Percentiles rank a stretch among this genome's conserved stretches.
phyloP scores from a whole-genome alignment of 2,888 invertebrate genomes.

The Aethes cnicana region DNA sequence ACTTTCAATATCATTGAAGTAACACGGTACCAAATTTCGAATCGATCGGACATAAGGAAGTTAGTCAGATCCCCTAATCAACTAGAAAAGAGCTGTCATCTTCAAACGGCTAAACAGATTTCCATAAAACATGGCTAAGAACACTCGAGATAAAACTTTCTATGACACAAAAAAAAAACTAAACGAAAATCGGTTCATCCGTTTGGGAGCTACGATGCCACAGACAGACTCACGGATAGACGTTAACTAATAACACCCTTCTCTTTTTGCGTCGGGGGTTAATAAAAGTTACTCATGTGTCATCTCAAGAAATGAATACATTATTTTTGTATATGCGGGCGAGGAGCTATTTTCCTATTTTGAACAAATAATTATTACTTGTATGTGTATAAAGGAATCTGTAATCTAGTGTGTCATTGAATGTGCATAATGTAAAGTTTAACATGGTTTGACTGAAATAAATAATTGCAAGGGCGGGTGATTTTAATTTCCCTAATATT shows the following conservation, averaged over 20 bases:
- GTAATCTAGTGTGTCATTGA: conserved; percentile 34
- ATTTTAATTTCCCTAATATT: conserved; percentile 6
- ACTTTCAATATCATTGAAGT: too few species aligned
- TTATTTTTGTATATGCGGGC: conserved; percentile 21
- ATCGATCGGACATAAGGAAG: too few species aligned
- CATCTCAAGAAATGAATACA: conserved; percentile 3
- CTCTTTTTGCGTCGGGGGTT: not conserved
- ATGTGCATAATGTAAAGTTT: conserved; percentile 39
- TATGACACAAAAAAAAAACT: too few species aligned
- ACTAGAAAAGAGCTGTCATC: too few species aligned
- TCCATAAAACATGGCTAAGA: too few species aligned
- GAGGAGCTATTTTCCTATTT: conserved; percentile 1
- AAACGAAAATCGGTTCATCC: too few species aligned
- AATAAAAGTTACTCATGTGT: not conserved
- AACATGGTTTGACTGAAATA: conserved; percentile 64
- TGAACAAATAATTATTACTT: not conserved
- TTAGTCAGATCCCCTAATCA: too few species aligned
- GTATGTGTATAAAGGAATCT: conserved; percentile 25
- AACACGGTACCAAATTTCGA: too few species aligned
- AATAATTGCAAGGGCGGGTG: conserved; percentile 48
- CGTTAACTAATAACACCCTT: not conserved
- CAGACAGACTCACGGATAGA: too few species aligned
- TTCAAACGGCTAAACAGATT: too few species aligned
- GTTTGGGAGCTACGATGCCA: too few species aligned
- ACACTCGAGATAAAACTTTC: too few species aligned